Evolutionary conservation across 2,113 vertebrate species (phyloP).

Genomic region (Vulpes ferrilata): DNA sequence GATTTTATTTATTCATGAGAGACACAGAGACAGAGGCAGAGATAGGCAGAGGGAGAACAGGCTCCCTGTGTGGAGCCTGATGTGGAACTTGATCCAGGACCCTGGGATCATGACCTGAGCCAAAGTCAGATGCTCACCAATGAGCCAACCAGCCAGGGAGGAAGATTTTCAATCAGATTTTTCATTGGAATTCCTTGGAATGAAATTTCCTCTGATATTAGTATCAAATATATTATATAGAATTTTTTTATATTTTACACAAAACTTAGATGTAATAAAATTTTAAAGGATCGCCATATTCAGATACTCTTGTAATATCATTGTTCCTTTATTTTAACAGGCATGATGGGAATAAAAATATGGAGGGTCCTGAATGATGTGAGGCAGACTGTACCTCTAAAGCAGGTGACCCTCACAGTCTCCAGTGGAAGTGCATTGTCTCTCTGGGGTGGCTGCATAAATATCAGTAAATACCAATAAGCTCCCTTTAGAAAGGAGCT

Average conservation of each 20-base stretch:
- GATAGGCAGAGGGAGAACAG: no score
- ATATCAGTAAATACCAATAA: neutral
- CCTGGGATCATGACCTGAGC: no score
- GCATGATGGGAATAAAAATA: neutral
- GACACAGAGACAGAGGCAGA: no score
- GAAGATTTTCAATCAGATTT: neutral
- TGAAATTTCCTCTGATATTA: neutral
- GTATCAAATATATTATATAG: neutral
- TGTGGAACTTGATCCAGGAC: no score
- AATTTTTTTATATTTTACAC: neutral
- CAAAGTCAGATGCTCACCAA: no score
- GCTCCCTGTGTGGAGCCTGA: no score
- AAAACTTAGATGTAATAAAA: neutral
- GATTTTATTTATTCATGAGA: no score
- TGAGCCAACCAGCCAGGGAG: neutral
- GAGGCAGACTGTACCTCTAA: neutral
- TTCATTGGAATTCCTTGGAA: constrained; percentile 15
- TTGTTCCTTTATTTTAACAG: neutral
- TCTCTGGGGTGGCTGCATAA: neutral
- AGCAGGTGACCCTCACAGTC: neutral
- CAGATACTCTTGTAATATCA: neutral
- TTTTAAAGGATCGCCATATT: neutral
- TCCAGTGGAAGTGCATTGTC: neutral
- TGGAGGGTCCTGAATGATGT: neutral
- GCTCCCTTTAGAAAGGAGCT: neutral